These are phyloP conservation scores for Rousettus leschenaultii DNA, from an alignment of 2,113 vertebrate genomes.

Conservation along the genomic window DNA sequence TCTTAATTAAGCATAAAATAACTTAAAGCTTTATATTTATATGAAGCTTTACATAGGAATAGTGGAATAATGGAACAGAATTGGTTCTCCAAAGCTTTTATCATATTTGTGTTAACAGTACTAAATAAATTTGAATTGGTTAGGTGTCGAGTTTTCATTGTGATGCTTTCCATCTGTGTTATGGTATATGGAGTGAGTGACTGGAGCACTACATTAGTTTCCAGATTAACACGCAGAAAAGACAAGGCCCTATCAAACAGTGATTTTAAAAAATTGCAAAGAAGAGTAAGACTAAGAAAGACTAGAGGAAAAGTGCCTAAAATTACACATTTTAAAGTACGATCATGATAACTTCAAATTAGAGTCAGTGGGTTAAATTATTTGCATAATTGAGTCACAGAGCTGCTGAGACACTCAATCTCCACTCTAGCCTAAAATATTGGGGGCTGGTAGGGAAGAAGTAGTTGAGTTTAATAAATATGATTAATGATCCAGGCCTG, in stretches of 20 bases:
- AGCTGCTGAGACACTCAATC: neutral
- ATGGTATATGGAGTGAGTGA: neutral
- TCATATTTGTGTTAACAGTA: neutral
- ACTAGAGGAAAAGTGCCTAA: neutral
- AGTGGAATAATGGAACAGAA: neutral
- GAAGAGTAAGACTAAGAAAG: neutral
- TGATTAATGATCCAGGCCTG: neutral
- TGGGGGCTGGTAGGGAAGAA: neutral
- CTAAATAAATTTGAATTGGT: neutral
- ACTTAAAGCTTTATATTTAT: neutral
- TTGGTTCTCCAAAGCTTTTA: constrained; percentile 9
- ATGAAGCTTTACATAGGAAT: too few relatives aligned
- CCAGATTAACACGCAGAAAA: neutral
- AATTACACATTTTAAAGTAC: neutral
- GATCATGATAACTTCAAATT: neutral
- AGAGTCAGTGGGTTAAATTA: neutral
- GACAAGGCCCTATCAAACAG: neutral
- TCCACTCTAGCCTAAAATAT: neutral
- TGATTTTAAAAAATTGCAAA: neutral
- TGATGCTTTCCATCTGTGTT: neutral
- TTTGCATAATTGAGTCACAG: neutral
- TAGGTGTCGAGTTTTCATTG: neutral
- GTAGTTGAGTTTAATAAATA: neutral
- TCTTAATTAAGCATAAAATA: constrained; percentile 2
- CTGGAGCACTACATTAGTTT: neutral